Conservation (phyloP, 2,888 invertebrate genomes). For the Drosophila recens region DNA sequence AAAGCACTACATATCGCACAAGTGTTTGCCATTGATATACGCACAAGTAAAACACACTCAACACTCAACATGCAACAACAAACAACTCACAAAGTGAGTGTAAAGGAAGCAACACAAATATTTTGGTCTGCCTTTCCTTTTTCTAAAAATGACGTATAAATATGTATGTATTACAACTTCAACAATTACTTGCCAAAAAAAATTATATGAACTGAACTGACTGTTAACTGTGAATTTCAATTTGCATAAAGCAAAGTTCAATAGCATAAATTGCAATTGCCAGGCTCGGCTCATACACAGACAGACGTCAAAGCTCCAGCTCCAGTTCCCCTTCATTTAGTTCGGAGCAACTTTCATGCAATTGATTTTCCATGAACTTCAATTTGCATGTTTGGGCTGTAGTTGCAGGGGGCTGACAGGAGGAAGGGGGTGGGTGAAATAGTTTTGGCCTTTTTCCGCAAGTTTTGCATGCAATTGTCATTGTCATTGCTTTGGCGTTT, state of each 20-base stretch:
- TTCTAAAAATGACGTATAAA: constrained; percentile 1
- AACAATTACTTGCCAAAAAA: constrained; percentile 49
- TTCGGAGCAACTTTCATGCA: constrained; percentile 69
- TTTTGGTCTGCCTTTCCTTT: constrained; percentile 11
- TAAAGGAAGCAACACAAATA: constrained; percentile 15
- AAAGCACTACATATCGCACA: constrained; percentile 53
- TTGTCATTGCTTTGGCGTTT: constrained; percentile 68
- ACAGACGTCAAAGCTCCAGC: constrained; percentile 8
- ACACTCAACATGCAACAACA: constrained; percentile 13
- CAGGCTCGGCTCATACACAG: constrained; percentile 28
- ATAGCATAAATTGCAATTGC: constrained; percentile 66
- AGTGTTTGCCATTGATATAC: constrained; percentile 69
- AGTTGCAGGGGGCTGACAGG: background rate
- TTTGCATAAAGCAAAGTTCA: constrained; percentile 73
- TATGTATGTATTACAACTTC: constrained; percentile 10
- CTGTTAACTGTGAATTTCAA: constrained; percentile 46
- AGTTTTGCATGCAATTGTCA: constrained; percentile 76
- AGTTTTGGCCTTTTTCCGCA: constrained; percentile 73
- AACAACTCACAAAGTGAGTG: constrained; percentile 22
- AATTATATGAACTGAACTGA: constrained; percentile 9
- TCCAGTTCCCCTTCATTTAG: constrained; percentile 63
- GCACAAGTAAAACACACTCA: constrained; percentile 1
- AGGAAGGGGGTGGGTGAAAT: constrained; percentile 5
- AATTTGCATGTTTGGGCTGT: constrained; percentile 57
- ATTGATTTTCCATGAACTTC: constrained; percentile 78